Evolutionary conservation across 2,797 vertebrate species (phyloP).

Genomic region (Myiothlypis coronata): DNA sequence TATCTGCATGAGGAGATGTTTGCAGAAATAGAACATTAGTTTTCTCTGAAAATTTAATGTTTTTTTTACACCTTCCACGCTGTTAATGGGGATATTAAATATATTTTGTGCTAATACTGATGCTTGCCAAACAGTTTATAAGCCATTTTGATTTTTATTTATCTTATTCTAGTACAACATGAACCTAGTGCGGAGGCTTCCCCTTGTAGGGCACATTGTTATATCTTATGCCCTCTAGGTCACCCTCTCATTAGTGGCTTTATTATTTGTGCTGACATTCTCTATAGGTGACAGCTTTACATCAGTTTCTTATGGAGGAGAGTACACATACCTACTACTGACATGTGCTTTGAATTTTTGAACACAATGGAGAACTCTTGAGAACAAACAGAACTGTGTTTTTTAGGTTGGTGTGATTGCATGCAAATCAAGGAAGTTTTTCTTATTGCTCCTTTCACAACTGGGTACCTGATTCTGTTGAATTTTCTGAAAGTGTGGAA

Average conservation of each 20-base stretch:
- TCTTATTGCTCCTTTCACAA: background rate
- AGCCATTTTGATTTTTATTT: background rate
- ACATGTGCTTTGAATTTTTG: background rate
- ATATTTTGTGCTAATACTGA: background rate
- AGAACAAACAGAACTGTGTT: background rate
- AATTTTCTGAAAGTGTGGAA: background rate
- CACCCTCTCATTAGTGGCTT: background rate
- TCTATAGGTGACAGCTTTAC: background rate
- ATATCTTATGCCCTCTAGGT: background rate
- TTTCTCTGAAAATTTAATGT: background rate
- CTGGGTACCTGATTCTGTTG: background rate
- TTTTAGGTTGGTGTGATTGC: background rate
- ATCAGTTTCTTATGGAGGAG: background rate
- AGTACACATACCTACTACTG: background rate
- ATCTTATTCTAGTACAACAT: background rate
- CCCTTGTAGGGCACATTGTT: background rate
- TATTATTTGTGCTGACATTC: background rate
- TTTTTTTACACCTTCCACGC: background rate
- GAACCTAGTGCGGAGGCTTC: background rate
- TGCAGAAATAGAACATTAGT: background rate
- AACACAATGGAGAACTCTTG: background rate
- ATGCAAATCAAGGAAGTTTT: background rate
- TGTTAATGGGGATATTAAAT: background rate
- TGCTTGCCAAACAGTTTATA: background rate
- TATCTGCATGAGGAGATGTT: background rate